Conservation (phyloP, 2,888 invertebrate genomes). For the Pteria penguin region DNA sequence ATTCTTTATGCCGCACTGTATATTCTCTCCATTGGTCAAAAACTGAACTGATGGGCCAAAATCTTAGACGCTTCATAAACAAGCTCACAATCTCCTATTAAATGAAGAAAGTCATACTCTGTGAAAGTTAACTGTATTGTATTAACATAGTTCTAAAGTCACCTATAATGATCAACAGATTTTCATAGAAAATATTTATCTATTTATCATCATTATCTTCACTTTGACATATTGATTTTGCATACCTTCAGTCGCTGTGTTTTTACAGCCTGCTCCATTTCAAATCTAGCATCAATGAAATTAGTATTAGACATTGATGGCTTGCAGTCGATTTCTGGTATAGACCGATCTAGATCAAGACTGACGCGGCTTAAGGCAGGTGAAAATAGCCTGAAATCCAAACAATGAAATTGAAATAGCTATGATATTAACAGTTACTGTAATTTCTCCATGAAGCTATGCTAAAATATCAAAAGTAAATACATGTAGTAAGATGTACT, state of each 20-base stretch:
- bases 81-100: slow-evolving; percentile 63
- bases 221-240: no score
- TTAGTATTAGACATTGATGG: slow-evolving; percentile 48
- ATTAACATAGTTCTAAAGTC: no score
- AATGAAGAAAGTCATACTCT: no score
- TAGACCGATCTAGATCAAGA: slow-evolving; percentile 39
- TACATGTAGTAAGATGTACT: no score
- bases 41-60: slow-evolving; percentile 70
- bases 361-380: slow-evolving; percentile 51
- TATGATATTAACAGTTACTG: no score
- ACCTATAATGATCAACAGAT: no score
- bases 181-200: no score
- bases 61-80: slow-evolving; percentile 58
- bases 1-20: slow-evolving; percentile 57
- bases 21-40: slow-evolving; percentile 71
- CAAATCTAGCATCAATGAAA: slow-evolving; percentile 63
- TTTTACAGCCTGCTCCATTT: slow-evolving; percentile 64
- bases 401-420: no score
- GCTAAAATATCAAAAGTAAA: no score
- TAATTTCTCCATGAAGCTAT: no score
- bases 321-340: slow-evolving; percentile 48
- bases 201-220: no score
- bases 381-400: slow-evolving; percentile 56
- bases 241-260: slow-evolving; percentile 60
- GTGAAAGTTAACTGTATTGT: no score